Evolutionary conservation across 2,888 invertebrate genomes (phyloP), one percentile per base, ranked within the genome.

Genomic region (Eupithecia pulchellata): DNA sequence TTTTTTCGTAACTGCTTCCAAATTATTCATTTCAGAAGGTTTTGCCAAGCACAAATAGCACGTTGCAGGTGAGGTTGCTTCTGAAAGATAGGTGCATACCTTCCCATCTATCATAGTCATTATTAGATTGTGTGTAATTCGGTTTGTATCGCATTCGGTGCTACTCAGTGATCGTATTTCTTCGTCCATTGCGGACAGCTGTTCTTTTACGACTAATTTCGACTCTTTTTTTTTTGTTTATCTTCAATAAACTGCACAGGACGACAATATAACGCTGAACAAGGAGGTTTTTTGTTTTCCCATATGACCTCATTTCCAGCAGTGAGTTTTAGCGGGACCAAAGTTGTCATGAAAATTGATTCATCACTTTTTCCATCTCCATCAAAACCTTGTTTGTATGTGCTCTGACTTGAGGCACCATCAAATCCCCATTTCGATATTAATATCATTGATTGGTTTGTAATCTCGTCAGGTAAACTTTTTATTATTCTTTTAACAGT

Each of bases 271-370:
- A 64, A 60, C 13, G 63, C 25, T 66, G 60, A 69, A 30, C 58
- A 66, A 14, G 72, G 68, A 14, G 72, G 68, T 39, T 69, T 66
- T 34, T 60, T n/a, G n/a, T n/a, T n/a, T n/a, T n/a, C n/a, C n/a
- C n/a, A n/a, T n/a, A n/a, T n/a, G n/a, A n/a, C n/a, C n/a, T n/a
- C n/a, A n/a, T n/a, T n/a, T n/a, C n/a, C n/a, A n/a, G n/a, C n/a
- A n/a, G n/a, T n/a, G n/a, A n/a, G n/a, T n/a, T n/a, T n/a, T n/a
- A n/a, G n/a, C n/a, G 58, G 27, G 20, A 25, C 20, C 20, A 55
- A 55, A 20, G 55, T 25, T 9, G 55, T 55, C 25, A 55, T 25
- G 58, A 58, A 58, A 58, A 57, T 27, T 57, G 57, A 57, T 30
- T 29, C 60, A 11, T 60, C 60, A 32, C 58, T 29, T 58, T n/a